Evolutionary conservation across 2,113 vertebrate genomes (phyloP).

Genomic region (Thomomys bottae): DNA sequence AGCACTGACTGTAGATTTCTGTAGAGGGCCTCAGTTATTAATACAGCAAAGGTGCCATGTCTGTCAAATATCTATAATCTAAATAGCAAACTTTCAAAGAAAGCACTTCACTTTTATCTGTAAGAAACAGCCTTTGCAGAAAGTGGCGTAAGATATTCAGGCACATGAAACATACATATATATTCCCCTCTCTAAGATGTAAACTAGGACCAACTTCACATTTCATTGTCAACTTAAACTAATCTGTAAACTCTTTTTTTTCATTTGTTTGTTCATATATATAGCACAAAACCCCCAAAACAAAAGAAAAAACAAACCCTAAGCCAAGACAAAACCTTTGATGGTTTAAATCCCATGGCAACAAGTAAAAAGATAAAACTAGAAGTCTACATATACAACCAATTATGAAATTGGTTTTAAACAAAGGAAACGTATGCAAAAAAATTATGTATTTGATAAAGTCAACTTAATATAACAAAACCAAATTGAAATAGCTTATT

Average conservation of each 20-base stretch:
- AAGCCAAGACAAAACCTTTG: slow-evolving; percentile 78
- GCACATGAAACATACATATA: slow-evolving; percentile 78
- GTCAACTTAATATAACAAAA: slow-evolving; percentile 91
- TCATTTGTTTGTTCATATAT: slow-evolving; percentile 63
- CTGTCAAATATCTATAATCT: slow-evolving; percentile 49
- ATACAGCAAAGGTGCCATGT: background rate
- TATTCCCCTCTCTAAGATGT: slow-evolving; percentile 80
- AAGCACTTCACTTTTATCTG: slow-evolving; percentile 72
- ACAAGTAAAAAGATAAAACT: slow-evolving; percentile 87
- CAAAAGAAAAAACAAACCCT: slow-evolving; percentile 72
- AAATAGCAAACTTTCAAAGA: slow-evolving; percentile 68
- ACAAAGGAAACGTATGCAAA: slow-evolving; percentile 89
- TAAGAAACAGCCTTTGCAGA: slow-evolving; percentile 64
- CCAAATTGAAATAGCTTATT: slow-evolving; percentile 90
- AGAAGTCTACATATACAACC: slow-evolving; percentile 84
- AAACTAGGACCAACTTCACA: slow-evolving; percentile 87
- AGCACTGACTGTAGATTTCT: slow-evolving; percentile 41
- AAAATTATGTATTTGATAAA: slow-evolving; percentile 88
- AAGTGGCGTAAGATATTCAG: slow-evolving; percentile 82
- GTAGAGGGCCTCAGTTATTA: slow-evolving; percentile 33
- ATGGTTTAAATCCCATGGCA: slow-evolving; percentile 86
- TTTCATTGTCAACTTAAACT: slow-evolving; percentile 83
- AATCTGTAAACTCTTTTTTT: slow-evolving; percentile 83
- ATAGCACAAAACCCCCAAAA: background rate
- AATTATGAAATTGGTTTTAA: slow-evolving; percentile 87